Base-by-base conservation (phyloP, 1,140 invertebrate species). In the Acarapis woodi region DNA sequence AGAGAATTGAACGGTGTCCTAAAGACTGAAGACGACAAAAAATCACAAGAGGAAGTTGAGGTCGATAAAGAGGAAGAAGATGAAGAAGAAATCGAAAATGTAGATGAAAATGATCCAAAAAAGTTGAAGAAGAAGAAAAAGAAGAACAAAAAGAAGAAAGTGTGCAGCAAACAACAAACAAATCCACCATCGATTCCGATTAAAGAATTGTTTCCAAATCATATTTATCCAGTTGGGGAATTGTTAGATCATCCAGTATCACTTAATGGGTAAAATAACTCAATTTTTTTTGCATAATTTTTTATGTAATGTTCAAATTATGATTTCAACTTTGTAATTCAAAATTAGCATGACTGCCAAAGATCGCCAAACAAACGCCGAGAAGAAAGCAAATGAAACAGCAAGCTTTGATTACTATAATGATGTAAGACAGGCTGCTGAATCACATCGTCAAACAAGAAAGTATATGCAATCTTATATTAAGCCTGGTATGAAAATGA, bases 401-500 rank as follows among this genome's bases (percentile, higher is more conserved):
- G 52, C 61, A 8, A 59, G 64, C 31, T 52, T 49, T 5, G 79
- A 94, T 48, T 73, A 85, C 45, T 96, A 94, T 51, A 76, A 83
- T 51, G 85, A 96, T 59, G 70, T 90, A 22, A 66, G 93, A 44
- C 70, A 76, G 44, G 88, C 88, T 18, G 88, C 90, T 21, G 90
- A 99, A 59, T 85, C 83, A 35, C 90, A 99, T 56, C 68, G 90
- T 56, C 80, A 83, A 59, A 88, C 83, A 6, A 62, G 83, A 31
- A 66, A 83, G 55, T 71, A 88, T 51, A 85, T 94, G 50, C 70
- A 71, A 47, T 64, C 67, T 19, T 82, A 71, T 64, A 78, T 97
- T 12, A 88, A 93, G 54, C 83, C 90, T 1, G 93, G 90, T 40
- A 94, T 94, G 83, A 85, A 72, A 0, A 96, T 97, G 87, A 88